Evolutionary conservation across 2,797 vertebrate species (phyloP).

Genomic region (Podarcis siculus): DNA sequence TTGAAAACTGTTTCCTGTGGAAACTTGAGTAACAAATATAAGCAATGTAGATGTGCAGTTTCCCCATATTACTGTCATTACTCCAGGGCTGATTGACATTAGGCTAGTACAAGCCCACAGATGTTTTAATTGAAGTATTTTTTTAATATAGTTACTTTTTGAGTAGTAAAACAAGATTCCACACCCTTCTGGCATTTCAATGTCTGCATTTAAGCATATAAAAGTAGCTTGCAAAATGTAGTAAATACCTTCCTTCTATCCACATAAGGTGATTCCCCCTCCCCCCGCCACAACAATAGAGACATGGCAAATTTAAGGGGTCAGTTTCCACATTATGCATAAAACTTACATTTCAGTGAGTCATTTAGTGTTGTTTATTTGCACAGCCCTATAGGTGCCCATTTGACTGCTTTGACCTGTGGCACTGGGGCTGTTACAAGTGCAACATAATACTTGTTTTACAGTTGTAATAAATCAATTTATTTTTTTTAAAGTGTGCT

Average conservation of each 20-base stretch:
- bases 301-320: background rate
- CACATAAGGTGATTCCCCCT: background rate
- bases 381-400: no score
- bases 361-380: no score
- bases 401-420: no score
- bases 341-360: no score
- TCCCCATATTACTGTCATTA: background rate
- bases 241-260: background rate
- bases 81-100: constrained; percentile 12
- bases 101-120: background rate
- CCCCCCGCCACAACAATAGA: background rate
- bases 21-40: background rate
- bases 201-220: background rate
- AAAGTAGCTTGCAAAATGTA: background rate
- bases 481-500: no score
- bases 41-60: constrained; percentile 1
- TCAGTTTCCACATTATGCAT: background rate
- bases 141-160: fast-evolving
- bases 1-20: background rate
- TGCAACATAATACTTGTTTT: no score
- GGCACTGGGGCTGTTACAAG: no score
- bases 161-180: constrained; percentile 3
- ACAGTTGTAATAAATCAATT: no score
- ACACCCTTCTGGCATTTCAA: no score
- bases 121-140: constrained; percentile 1